Evolutionary conservation across 2,113 vertebrate species (phyloP).

Genomic region (Porphyrio hochstetteri): DNA sequence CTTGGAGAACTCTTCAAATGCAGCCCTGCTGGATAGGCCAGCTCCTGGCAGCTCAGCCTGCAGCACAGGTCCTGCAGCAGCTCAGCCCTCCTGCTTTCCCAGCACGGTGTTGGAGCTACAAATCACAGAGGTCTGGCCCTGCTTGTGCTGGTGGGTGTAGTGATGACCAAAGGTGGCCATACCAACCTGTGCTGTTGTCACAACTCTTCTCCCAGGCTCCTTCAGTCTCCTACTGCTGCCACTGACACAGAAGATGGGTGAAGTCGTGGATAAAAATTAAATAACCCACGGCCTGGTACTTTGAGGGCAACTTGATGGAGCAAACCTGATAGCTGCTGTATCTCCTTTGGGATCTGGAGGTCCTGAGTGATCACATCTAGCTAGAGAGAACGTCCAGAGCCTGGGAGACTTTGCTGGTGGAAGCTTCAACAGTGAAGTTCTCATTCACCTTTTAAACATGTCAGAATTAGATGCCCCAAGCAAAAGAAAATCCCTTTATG

Average conservation of each 20-base stretch:
- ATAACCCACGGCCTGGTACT: neutral
- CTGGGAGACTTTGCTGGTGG: neutral
- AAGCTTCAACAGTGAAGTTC: neutral
- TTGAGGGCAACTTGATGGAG: neutral
- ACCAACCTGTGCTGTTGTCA: neutral
- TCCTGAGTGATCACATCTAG: neutral
- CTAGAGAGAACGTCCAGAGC: neutral
- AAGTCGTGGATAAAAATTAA: neutral
- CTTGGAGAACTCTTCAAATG: neutral
- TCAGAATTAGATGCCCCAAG: neutral
- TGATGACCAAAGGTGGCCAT: neutral
- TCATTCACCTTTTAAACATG: neutral
- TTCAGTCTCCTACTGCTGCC: neutral
- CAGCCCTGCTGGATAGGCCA: neutral
- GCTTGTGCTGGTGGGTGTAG: too few relatives aligned
- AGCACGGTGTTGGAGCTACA: neutral
- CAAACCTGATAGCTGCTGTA: neutral
- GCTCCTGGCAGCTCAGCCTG: neutral
- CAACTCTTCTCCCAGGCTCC: neutral
- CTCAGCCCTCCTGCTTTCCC: neutral
- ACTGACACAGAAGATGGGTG: neutral
- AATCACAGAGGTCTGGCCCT: neutral
- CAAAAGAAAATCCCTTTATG: neutral
- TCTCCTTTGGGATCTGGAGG: neutral
- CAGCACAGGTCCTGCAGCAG: neutral